Conservation (phyloP, 2,113 vertebrate genomes). For the Pseudolaguvia tuberculata region DNA sequence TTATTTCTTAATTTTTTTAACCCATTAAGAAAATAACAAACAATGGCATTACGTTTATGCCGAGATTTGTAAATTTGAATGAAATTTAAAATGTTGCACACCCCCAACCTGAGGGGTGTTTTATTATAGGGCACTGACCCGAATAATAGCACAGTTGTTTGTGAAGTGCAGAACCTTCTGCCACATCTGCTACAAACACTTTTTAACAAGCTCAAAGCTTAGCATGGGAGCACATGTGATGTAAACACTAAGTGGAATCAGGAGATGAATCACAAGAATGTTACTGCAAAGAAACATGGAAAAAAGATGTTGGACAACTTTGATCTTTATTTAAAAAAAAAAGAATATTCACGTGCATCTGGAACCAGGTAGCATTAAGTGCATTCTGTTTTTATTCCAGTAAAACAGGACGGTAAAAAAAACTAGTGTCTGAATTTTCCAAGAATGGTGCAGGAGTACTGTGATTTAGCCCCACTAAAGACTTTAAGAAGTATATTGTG, state of each 20-base stretch:
- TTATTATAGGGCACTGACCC: conserved; percentile 43
- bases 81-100: neutral
- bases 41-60: neutral
- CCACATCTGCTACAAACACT: conserved; percentile 36
- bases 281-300: neutral
- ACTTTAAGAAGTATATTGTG: conserved; percentile 20
- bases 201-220: neutral
- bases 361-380: neutral
- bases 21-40: neutral
- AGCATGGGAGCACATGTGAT: neutral
- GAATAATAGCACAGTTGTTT: conserved; percentile 34
- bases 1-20: neutral
- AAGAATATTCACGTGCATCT: neutral
- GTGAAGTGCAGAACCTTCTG: conserved; percentile 37
- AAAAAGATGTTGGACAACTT: neutral
- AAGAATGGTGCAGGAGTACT: neutral
- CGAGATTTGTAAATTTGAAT: no score
- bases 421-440: conserved; percentile 2
- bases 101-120: neutral
- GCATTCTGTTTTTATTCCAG: neutral
- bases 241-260: conserved; percentile 13
- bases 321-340: neutral
- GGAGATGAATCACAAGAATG: neutral
- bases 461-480: neutral
- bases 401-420: neutral